Percentiles rank a stretch among this genome's conserved stretches.
Evolutionary conservation across 2,888 invertebrate species (phyloP).

Genomic region (Ommatoiulus sabulosus): DNA sequence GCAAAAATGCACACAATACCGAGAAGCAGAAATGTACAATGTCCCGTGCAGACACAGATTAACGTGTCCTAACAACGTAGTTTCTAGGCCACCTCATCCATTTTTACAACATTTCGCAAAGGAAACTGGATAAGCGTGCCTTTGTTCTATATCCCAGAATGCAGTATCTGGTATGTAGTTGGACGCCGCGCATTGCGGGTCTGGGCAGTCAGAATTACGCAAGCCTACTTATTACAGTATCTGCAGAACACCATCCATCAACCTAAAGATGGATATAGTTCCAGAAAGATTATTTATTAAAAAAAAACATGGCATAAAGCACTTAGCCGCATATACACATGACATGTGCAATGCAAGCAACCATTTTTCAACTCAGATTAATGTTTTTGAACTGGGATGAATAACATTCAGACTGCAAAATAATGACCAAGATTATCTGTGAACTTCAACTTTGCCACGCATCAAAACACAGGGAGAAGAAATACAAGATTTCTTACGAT

Average conservation of each 20-base stretch:
- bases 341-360: not conserved
- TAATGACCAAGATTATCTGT: not conserved
- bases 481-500: not conserved
- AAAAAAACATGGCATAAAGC: not conserved
- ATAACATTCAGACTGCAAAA: not conserved
- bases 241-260: not conserved
- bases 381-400: not conserved
- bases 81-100: conserved; percentile 8
- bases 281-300: not conserved
- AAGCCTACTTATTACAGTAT: too few species aligned
- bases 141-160: not conserved
- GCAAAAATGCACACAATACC: conserved; percentile 10
- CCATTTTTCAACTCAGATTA: not conserved
- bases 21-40: not conserved
- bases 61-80: not conserved
- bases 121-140: not conserved
- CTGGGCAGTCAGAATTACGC: not conserved
- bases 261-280: not conserved
- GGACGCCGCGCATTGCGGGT: not conserved
- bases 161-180: too few species aligned
- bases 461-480: not conserved
- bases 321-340: not conserved
- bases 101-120: not conserved
- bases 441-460: not conserved
- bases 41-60: not conserved